phyloP scores from a whole-genome alignment of 2,113 vertebrate genomes.

The Columba janthina region DNA sequence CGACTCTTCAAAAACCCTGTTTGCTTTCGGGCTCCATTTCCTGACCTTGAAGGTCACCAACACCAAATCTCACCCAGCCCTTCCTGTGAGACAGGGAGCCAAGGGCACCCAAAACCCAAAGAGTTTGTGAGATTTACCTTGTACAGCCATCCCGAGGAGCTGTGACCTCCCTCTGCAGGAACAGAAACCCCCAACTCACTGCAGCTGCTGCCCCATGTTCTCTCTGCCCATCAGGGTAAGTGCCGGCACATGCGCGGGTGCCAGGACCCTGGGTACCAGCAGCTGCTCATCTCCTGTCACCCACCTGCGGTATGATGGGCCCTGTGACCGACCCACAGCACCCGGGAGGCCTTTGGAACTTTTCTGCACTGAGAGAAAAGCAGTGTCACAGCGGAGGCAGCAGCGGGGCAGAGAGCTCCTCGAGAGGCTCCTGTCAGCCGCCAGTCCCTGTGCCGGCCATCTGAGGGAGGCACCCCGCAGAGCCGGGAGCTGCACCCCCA shows the following conservation, averaged over 20 bases:
- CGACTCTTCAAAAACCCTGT: no score
- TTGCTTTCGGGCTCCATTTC: neutral
- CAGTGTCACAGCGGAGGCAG: neutral
- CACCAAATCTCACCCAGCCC: neutral
- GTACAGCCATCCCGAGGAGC: accelerated
- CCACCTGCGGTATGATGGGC: no score
- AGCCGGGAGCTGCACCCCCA: neutral
- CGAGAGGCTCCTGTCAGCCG: no score
- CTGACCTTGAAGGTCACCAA: accelerated
- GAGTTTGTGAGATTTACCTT: neutral
- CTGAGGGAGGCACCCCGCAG: neutral
- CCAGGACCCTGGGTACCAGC: neutral
- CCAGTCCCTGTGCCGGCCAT: neutral
- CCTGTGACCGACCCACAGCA: no score
- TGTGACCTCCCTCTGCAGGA: accelerated
- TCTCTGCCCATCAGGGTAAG: neutral
- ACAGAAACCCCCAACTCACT: no score
- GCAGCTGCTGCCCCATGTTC: accelerated
- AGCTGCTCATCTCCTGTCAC: neutral
- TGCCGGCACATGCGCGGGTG: neutral
- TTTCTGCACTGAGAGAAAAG: neutral
- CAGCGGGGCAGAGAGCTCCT: no score
- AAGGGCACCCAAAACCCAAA: accelerated
- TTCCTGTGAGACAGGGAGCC: neutral
- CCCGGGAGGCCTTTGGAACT: neutral